Evolutionary conservation across 2,888 invertebrate species (phyloP).

Genomic region (Rosalia funebris): DNA sequence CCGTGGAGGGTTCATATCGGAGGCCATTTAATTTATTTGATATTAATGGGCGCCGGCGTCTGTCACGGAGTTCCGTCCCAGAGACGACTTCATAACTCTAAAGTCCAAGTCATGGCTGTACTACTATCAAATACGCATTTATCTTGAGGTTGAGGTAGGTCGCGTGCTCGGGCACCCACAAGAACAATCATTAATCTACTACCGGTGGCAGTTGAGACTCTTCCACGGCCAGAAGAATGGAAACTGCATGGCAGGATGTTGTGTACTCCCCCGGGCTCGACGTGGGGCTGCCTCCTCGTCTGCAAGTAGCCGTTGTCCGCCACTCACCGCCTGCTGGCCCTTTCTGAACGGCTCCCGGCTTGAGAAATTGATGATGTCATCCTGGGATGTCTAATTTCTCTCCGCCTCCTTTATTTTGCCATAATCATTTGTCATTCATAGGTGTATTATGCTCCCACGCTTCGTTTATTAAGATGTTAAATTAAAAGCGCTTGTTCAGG

Average conservation of each 20-base stretch:
- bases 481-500: slow-evolving; percentile 16
- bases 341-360: slow-evolving; percentile 25
- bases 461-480: slow-evolving; percentile 19
- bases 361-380: slow-evolving; percentile 48
- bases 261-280: slow-evolving; percentile 30
- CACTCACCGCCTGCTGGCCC: slow-evolving; percentile 39
- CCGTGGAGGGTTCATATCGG: slow-evolving; percentile 12
- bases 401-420: slow-evolving; percentile 32
- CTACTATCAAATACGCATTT: slow-evolving; percentile 55
- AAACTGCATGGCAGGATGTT: slow-evolving; percentile 26
- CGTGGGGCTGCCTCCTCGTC: slow-evolving; percentile 32
- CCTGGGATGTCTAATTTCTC: slow-evolving; percentile 36
- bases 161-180: slow-evolving; percentile 50
- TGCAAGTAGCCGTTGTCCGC: slow-evolving; percentile 40
- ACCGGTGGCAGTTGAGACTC: slow-evolving; percentile 41
- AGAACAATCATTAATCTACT: slow-evolving; percentile 53
- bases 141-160: slow-evolving; percentile 55
- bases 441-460: slow-evolving; percentile 7
- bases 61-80: slow-evolving; percentile 44
- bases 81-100: slow-evolving; percentile 51
- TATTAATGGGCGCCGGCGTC: slow-evolving; percentile 47
- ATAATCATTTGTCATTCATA: slow-evolving; percentile 34
- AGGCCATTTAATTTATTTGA: slow-evolving; percentile 43
- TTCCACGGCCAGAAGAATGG: slow-evolving; percentile 30
- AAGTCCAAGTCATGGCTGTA: slow-evolving; percentile 51